Base-by-base conservation (phyloP, 2,888 invertebrate genomes). In the Neoascia interrupta region DNA sequence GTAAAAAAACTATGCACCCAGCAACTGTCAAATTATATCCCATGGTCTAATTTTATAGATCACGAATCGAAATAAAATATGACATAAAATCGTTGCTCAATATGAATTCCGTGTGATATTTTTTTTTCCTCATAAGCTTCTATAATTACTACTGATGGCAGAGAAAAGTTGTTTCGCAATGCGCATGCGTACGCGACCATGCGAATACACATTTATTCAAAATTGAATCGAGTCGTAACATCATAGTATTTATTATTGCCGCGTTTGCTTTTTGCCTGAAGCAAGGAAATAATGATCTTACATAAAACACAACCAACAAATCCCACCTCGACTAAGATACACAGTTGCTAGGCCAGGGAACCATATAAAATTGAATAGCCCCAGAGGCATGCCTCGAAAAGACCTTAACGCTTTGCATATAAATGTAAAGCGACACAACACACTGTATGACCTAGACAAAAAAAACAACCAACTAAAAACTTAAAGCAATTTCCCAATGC, bases 101-200 rank as follows among this genome's bases (percentile, higher is more conserved):
- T 37, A n/a, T n/a, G n/a, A n/a, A n/a, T n/a, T n/a, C n/a, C n/a
- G n/a, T n/a, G n/a, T n/a, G n/a, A n/a, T n/a, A n/a, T n/a, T n/a
- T n/a, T n/a, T n/a, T n/a, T n/a, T n/a, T n/a, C 26, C 37, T 54
- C 37, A 54, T n/a, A 37, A 54, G 37, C 53, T 53, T 36, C 36
- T 53, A 23, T 16, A 54, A 36, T 37, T 54, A 37, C 26, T 37
- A 37, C 37, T 54, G 23, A 54, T 28, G 10, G 6, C 15, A 23
- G 10, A 11, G 10, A 21, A 53, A 51, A 36, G 34, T 21, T 23
- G 16, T 26, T 53, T 53, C 23, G 53, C 53, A 53, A 53, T 23
- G 15, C 5, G 16, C 37, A 37, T 37, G 37, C 37, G 18, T 18
- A 37, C 19, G 51, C 21, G 15, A 26, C 15, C 53, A 16, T 26